These are phyloP conservation scores for Gasteruption jaculator DNA, from an alignment of 2,888 invertebrate genomes.

Conservation along the genomic window DNA sequence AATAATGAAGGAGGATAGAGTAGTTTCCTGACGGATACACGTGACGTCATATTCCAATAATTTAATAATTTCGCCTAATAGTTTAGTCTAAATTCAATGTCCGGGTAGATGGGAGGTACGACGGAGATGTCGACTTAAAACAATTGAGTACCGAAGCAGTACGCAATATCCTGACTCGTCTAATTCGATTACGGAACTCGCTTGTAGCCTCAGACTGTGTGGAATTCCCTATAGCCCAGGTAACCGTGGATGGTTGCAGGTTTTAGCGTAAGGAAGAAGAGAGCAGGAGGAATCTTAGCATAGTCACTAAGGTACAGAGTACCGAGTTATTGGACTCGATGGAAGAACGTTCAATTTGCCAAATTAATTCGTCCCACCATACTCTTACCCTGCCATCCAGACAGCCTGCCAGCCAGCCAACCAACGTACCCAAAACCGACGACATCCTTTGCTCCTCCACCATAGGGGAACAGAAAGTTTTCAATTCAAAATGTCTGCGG, in stretches of 20 bases:
- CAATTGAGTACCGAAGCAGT: constrained; percentile 45
- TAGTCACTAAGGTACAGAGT: constrained; percentile 13
- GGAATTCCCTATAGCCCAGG: constrained; percentile 16
- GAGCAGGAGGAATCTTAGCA: constrained; percentile 1
- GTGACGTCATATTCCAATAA: no score
- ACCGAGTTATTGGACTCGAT: constrained; percentile 48
- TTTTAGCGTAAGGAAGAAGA: background rate
- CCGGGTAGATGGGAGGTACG: constrained; percentile 34
- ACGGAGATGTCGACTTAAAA: constrained; percentile 51
- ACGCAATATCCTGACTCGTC: constrained; percentile 51
- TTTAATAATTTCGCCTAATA: no score
- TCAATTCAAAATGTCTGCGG: constrained; percentile 34
- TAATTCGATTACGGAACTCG: constrained; percentile 49
- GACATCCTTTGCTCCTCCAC: no score
- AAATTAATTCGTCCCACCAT: constrained; percentile 49
- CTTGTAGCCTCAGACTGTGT: constrained; percentile 29
- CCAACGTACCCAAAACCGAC: background rate
- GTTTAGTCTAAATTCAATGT: constrained; percentile 51
- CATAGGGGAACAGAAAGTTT: constrained; percentile 30
- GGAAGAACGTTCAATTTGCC: constrained; percentile 49
- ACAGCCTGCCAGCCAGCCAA: no score
- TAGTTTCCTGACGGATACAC: no score
- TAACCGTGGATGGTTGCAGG: constrained; percentile 3
- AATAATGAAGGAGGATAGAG: no score
- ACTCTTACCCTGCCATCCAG: no score